Percentiles rank a stretch among this genome's conserved stretches.
Evolutionary conservation across 2,888 invertebrate species (phyloP).

Genomic region (Agrilus biguttatus): DNA sequence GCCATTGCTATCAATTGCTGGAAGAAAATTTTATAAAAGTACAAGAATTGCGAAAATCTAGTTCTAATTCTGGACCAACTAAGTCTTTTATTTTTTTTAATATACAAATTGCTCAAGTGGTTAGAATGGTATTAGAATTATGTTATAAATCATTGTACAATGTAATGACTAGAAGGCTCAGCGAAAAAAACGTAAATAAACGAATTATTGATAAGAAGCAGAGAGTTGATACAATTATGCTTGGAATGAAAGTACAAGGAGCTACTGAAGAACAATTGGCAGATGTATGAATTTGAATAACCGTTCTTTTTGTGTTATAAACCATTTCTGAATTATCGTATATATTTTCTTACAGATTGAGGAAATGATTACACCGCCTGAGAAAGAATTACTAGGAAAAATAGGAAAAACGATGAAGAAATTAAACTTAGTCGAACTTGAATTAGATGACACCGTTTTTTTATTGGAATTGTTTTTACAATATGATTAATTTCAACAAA

Average conservation of each 20-base stretch:
- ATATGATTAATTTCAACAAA: slow-evolving; percentile 28
- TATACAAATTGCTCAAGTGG: slow-evolving; percentile 54
- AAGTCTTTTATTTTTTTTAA: slow-evolving; percentile 69
- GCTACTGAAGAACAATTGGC: slow-evolving; percentile 65
- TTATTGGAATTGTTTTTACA: slow-evolving; percentile 62
- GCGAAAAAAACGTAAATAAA: slow-evolving; percentile 53
- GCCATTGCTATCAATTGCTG: slow-evolving; percentile 69
- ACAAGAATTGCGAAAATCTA: slow-evolving; percentile 44
- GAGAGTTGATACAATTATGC: slow-evolving; percentile 66
- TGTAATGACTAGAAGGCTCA: slow-evolving; percentile 47
- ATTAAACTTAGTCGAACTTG: slow-evolving; percentile 62
- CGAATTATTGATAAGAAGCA: slow-evolving; percentile 77
- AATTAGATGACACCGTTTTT: slow-evolving; percentile 71
- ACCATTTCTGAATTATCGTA: slow-evolving; percentile 1
- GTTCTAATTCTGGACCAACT: slow-evolving; percentile 53
- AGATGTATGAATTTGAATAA: slow-evolving; percentile 46
- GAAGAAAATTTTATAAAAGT: slow-evolving; percentile 63
- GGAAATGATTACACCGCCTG: slow-evolving; percentile 78
- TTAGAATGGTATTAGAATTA: slow-evolving; percentile 51
- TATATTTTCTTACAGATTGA: slow-evolving; percentile 49
- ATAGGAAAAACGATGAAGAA: slow-evolving; percentile 63
- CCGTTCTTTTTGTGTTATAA: too few species aligned
- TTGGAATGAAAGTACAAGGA: slow-evolving; percentile 62
- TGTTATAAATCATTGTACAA: slow-evolving; percentile 60
- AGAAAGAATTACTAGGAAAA: slow-evolving; percentile 57